Conservation (phyloP, 2,797 vertebrate genomes). For the Melanotaenia parkinsoni region DNA sequence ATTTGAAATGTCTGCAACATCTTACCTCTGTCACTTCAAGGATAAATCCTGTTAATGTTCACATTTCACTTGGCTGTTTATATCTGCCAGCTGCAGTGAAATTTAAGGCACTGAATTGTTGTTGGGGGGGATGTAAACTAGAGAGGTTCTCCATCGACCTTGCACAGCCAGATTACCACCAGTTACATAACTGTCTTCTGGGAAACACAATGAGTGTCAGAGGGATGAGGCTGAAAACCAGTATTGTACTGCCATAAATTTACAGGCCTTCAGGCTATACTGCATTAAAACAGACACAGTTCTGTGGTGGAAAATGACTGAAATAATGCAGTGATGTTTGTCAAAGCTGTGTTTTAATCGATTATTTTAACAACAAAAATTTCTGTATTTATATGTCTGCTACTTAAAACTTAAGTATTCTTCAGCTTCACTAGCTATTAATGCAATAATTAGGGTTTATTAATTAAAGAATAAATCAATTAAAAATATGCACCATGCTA, state of each 20-base stretch:
- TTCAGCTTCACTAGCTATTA: too few species aligned
- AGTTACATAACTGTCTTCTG: constrained; percentile 19
- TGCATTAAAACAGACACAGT: background rate
- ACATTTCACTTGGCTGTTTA: constrained; percentile 12
- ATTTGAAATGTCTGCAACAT: constrained; percentile 1
- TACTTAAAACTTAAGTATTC: too few species aligned
- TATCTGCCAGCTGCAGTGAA: constrained; percentile 35
- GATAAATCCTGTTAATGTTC: constrained; percentile 8
- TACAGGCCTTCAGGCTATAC: background rate
- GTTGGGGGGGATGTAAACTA: constrained; percentile 26
- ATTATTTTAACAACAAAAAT: too few species aligned
- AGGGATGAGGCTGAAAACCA: background rate
- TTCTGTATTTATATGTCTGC: too few species aligned
- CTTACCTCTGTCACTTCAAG: constrained; percentile 12
- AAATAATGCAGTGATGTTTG: too few species aligned
- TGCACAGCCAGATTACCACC: constrained; percentile 25
- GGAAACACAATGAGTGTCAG: constrained; percentile 10
- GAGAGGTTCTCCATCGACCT: constrained; percentile 22
- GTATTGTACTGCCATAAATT: background rate
- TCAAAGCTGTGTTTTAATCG: too few species aligned
- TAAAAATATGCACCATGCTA: too few species aligned
- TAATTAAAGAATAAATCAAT: too few species aligned
- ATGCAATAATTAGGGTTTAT: too few species aligned
- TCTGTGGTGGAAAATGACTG: background rate
- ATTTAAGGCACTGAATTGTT: constrained; percentile 26